Conservation (phyloP, 2,113 vertebrate species). For the human (Homo sapiens) region DNA sequence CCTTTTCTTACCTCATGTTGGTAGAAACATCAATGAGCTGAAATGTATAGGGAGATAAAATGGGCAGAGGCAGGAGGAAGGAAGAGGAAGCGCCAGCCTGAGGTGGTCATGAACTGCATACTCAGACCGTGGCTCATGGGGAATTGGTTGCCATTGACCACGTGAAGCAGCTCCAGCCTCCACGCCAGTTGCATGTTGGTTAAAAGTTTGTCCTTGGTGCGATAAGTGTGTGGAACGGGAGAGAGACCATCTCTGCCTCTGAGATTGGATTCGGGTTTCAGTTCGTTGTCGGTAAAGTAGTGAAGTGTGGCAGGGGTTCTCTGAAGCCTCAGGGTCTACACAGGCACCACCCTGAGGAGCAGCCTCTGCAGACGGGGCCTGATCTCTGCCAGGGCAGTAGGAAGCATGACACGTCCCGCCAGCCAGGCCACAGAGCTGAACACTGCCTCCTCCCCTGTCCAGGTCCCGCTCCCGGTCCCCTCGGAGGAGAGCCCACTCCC, state of each 20-base stretch:
- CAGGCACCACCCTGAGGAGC: accelerated
- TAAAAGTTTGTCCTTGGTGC: background rate
- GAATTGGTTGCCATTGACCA: accelerated
- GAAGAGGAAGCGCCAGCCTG: background rate
- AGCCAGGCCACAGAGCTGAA: background rate
- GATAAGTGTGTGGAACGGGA: accelerated
- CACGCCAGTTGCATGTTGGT: accelerated
- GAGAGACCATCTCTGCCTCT: background rate
- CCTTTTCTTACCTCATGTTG: background rate
- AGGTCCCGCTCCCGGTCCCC: conserved; percentile 94
- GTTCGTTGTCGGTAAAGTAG: background rate
- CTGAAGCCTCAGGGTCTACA: background rate
- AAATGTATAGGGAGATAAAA: background rate
- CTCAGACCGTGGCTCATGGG: accelerated
- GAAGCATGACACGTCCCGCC: accelerated
- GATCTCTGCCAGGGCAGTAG: background rate
- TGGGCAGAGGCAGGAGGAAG: background rate
- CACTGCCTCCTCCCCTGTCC: background rate
- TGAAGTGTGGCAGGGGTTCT: background rate
- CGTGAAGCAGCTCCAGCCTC: accelerated
- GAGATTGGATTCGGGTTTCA: background rate
- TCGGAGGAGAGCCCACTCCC: conserved; percentile 86
- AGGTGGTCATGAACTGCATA: accelerated
- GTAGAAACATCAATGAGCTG: background rate
- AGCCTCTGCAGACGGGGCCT: background rate